Evolutionary conservation across 2,113 vertebrate genomes (phyloP), one percentile per base, ranked within the genome.

Genomic region (Nerophis ophidion): DNA sequence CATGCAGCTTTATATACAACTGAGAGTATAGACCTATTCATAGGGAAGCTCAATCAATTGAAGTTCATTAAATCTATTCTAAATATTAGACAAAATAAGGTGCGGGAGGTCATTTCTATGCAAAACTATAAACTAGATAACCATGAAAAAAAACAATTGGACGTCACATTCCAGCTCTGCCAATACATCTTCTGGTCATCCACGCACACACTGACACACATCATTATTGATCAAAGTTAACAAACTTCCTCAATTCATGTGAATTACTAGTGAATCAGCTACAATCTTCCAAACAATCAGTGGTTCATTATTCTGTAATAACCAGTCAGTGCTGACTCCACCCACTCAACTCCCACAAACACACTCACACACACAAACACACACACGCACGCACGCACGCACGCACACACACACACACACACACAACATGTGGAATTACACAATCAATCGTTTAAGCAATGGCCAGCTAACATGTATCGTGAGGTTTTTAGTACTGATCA

Each of bases 151-250:
- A 38, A 36, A 7, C 44, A n/a, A 15, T 66, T 72, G 6, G 26
- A 26, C 26, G 9, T 73, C 61, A 48, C 49, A 52, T 81, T 81
- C 83, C 84, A 85, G 75, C 84, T 88, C 84, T 86, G 86, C 86
- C 84, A 17, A 9, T 77, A 80, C 34, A 66, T 47, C 72, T 71
- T 81, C 76, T 80, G 78, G 66, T 47, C 48, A 49, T 15, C 14
- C 48, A 49, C 1, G 17, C 48, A 49, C 48, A 49, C n/a, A 9
- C n/a, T 17, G 7, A 17, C 48, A 7, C 48, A 49, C 4, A 49
- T 10, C 7, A 13, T 12, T 0, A 16, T 1, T 17, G 40, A 44
- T 44, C 12, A 44, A 4, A 1, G 5, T 44, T 26, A 26, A 26
- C 1, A 26, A 26, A 26, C 26, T 44, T 44, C 10, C 11, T 44